These are phyloP conservation scores for Cottoperca gobio DNA, from an alignment of 2,797 vertebrate genomes.

Conservation along the genomic window DNA sequence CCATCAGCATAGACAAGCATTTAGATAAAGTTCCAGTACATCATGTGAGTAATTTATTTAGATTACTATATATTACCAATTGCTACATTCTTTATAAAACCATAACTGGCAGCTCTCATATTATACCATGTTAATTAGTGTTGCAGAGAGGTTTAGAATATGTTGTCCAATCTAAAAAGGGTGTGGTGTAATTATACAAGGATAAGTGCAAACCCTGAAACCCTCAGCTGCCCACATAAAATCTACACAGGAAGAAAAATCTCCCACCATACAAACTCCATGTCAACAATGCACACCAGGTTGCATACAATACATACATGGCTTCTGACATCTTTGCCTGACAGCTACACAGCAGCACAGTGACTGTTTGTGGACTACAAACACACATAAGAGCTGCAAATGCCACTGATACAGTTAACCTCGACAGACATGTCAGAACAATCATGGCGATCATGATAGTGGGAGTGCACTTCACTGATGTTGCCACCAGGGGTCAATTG, in stretches of 20 bases:
- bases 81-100: not conserved
- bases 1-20: not conserved
- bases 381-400: not conserved
- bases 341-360: not conserved
- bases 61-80: not conserved
- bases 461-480: slow-evolving; percentile 22
- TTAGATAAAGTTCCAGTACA: not conserved
- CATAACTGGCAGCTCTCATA: too few species aligned
- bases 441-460: not conserved
- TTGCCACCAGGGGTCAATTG: slow-evolving; percentile 61
- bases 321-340: not conserved
- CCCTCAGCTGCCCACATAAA: not conserved
- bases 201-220: not conserved
- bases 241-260: not conserved
- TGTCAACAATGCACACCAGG: not conserved
- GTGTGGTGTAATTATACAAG: slow-evolving; percentile 1
- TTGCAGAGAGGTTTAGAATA: not conserved
- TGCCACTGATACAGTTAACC: not conserved
- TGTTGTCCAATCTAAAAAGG: not conserved
- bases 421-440: not conserved
- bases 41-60: not conserved
- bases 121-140: not conserved
- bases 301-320: not conserved
- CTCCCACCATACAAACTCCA: not conserved
- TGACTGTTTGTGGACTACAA: not conserved